Evolutionary conservation across 1,140 invertebrate genomes (phyloP), one percentile per base, ranked within the genome.

Genomic region (Chrysopa pallens): DNA sequence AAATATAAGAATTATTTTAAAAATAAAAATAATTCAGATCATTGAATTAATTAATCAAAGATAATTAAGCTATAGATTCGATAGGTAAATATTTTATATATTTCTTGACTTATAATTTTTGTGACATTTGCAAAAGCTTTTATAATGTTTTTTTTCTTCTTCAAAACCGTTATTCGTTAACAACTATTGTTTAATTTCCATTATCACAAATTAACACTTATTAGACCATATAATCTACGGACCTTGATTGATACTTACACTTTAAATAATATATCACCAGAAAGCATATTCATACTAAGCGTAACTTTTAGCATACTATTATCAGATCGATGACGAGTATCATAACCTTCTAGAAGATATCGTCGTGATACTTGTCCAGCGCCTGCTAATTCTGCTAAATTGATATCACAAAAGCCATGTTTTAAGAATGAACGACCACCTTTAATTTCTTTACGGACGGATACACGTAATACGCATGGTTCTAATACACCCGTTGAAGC

Each of bases 221-320:
- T 8, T 23, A 39, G 31, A 36, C 31, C 8, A 33, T 31, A n/a
- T n/a, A n/a, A n/a, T n/a, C n/a, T n/a, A n/a, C n/a, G n/a, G n/a
- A n/a, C n/a, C n/a, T n/a, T 6, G 11, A 31, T 31, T 6, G 7
- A 29, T 14, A 73, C 82, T 79, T 64, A 95, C 91, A 90, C 90
- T 84, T 96, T 95, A 60, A 97, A 98, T 45, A 94, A 78, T 47
- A 94, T 89, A 66, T 98, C 93, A 38, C 91, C 91, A 38, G 85
- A 84, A 40, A 92, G 73, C 73, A 96, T 85, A 52, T 86, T 84
- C 81, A 97, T 90, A 53, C 81, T 77, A 47, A 98, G 84, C 40
- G 81, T 76, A 44, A 98, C 77, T 53, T 81, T 72, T 9, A 98
- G 72, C 72, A 91, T 91, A 29, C 91, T 95, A 67, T 98, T 97